phyloP scores from a whole-genome alignment of 2,888 invertebrate genomes.

The Tromatobia lineatoria region DNA sequence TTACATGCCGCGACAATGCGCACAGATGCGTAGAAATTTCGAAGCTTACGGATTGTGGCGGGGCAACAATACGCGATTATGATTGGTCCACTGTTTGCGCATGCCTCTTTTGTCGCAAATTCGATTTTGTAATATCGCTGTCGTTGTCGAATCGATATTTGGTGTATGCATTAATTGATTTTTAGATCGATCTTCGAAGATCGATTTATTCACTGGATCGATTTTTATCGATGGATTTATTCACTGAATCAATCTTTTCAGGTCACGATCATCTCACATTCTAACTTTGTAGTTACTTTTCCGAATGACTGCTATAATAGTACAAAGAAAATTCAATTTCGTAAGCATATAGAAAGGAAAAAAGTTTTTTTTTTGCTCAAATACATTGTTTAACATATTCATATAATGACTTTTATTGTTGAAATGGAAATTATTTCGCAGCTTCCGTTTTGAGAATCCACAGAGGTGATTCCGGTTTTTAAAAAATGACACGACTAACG shows the following conservation, averaged over 20 bases:
- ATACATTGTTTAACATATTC: no score
- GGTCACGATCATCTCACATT: not conserved
- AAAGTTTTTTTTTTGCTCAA: no score
- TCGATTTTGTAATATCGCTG: no score
- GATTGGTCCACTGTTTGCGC: not conserved
- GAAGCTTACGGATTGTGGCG: not conserved
- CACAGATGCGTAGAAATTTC: not conserved
- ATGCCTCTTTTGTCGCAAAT: not conserved
- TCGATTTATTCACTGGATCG: not conserved
- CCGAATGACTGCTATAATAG: no score
- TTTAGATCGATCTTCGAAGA: not conserved
- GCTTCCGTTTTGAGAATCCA: no score
- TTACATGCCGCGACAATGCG: slow-evolving; percentile 16
- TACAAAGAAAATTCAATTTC: no score
- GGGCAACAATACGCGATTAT: not conserved
- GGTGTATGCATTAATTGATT: not conserved
- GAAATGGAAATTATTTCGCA: no score
- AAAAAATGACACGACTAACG: no score
- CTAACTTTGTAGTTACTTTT: no score
- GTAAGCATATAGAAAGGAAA: no score
- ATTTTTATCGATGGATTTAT: not conserved
- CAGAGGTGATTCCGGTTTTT: no score
- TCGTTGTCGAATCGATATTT: not conserved
- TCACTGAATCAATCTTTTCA: not conserved
- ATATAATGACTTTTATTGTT: no score